Conservation (phyloP, 2,113 vertebrate genomes). For the Athene noctua region DNA sequence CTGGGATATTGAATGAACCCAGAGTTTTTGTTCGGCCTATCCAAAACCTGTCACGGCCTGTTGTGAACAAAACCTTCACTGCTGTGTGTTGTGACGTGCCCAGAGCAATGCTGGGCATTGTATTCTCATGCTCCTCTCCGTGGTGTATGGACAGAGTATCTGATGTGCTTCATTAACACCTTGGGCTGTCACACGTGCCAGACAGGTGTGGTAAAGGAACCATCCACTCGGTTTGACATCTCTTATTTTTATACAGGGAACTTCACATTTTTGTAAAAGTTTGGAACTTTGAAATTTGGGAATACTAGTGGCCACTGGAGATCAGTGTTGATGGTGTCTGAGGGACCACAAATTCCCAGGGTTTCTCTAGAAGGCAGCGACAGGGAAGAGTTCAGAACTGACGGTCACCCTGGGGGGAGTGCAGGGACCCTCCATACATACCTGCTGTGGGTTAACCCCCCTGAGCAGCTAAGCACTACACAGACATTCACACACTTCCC, state of each 20-base stretch:
- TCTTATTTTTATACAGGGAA: neutral
- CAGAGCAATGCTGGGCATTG: neutral
- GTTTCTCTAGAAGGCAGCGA: neutral
- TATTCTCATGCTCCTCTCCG: neutral
- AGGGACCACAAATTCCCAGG: neutral
- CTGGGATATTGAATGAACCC: neutral
- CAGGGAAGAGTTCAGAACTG: neutral
- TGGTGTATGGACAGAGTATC: neutral
- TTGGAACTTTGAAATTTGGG: neutral
- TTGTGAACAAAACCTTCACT: neutral
- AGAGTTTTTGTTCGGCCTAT: neutral
- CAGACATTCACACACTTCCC: neutral
- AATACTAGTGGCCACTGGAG: neutral
- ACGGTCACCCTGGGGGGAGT: too few species aligned
- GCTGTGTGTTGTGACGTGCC: neutral
- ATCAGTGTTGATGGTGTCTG: neutral
- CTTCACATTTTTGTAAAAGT: too few species aligned
- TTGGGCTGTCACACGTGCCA: neutral
- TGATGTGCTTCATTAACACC: neutral
- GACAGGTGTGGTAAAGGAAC: neutral
- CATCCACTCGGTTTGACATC: neutral
- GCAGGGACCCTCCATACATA: accelerated
- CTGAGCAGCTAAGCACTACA: neutral
- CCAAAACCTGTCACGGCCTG: neutral
- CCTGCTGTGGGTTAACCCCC: neutral